These are phyloP conservation scores for Eolophus roseicapilla DNA, from an alignment of 2,113 vertebrate genomes.

Conservation along the genomic window DNA sequence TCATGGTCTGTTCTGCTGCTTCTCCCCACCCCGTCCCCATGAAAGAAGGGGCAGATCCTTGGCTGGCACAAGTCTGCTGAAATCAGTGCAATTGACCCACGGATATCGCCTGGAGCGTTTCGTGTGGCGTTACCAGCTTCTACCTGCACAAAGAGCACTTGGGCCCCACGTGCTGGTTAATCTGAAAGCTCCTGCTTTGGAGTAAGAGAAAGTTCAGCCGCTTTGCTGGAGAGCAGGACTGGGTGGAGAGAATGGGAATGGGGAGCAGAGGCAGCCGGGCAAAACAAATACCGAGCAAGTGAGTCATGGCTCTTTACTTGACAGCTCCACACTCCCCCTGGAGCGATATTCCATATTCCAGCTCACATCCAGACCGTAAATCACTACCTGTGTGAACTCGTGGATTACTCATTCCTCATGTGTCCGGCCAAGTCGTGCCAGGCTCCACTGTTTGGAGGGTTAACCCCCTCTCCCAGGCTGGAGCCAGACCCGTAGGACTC, in stretches of 20 bases:
- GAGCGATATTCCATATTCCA: neutral
- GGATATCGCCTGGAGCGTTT: neutral
- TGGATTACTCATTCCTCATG: neutral
- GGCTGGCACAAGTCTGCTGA: neutral
- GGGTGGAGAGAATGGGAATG: neutral
- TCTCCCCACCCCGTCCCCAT: neutral
- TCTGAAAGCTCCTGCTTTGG: neutral
- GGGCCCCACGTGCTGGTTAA: neutral
- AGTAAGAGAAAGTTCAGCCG: neutral
- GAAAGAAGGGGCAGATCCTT: neutral
- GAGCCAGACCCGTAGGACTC: neutral
- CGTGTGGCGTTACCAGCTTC: neutral
- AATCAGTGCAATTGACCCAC: neutral
- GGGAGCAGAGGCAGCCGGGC: neutral
- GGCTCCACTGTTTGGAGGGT: neutral
- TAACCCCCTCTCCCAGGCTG: neutral
- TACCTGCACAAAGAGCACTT: neutral
- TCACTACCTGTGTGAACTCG: neutral
- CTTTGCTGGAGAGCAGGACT: neutral
- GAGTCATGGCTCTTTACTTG: neutral
- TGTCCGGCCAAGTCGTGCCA: neutral
- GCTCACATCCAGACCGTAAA: neutral
- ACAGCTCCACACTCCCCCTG: neutral
- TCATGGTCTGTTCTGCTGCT: neutral
- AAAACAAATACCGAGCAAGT: neutral